Evolutionary conservation across 30 jellyfish, hydroid and myxozoan genomes (phyloP), one percentile per base, ranked within the genome.

Genomic region (Catostylus mosaicus): DNA sequence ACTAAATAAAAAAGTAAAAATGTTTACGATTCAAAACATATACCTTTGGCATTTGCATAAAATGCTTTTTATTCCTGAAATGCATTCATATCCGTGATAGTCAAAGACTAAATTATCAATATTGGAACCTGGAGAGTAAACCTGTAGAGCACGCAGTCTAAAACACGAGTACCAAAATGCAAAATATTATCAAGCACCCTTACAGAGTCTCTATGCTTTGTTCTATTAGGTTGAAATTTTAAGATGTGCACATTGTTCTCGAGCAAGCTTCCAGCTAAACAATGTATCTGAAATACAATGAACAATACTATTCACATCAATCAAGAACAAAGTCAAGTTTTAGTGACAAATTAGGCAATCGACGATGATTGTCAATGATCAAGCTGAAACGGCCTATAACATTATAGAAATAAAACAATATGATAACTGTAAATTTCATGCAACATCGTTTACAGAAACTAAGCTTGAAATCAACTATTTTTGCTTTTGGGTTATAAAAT

Each of bases 181-280:
- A 24, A 8, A 52, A n/a, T 3, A 6, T 8, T 8, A 8, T 22
- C 3, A 22, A 52, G 9, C 19, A 6, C 19, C 26, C 29, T 67
- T 38, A 81, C 91, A 5, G 84, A 67, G 30, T 67, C 35, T 18
- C 38, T 35, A 16, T 31, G 31, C 2, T 24, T 56, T 48, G 85
- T 68, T 51, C 91, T 66, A 12, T 81, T 81, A 3, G 94, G 87
- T 46, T 85, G 85, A 20, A 85, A 62, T 24, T 63, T 51, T 9
- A 90, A 56, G 20, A 77, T 48, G 62, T 90, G 97, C 59, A 78
- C 72, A 34, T 72, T 83, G 74, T 62, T 90, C 34, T 78, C 76
- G 56, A 90, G 77, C 67, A 84, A 34, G 40, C 93, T 80, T 30
- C 82, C 85, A 57, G 57, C 97, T 29, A 79, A 27, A 72, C 92